phyloP scores from a whole-genome alignment of 2,888 invertebrate species.

The Caenorhabditis japonica region DNA sequence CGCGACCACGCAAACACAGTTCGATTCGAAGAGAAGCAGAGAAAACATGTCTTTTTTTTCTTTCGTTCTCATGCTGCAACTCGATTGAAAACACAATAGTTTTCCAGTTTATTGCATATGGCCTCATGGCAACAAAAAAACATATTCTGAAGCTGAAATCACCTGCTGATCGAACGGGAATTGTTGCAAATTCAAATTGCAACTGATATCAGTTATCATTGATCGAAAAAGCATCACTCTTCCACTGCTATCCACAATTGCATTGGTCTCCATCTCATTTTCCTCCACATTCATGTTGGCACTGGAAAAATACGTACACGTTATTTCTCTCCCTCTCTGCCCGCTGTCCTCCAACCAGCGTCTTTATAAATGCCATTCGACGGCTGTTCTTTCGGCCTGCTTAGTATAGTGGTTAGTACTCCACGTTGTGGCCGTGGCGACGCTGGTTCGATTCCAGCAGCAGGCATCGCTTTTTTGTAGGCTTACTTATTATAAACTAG shows the following conservation, averaged over 20 bases:
- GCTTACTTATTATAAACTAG: constrained; percentile 73
- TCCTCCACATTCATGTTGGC: constrained; percentile 76
- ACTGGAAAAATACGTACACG: constrained; percentile 54
- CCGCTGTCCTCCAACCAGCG: neutral
- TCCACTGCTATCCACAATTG: constrained; percentile 69
- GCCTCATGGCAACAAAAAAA: too few relatives aligned
- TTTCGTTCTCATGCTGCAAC: too few relatives aligned
- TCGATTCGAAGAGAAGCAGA: too few relatives aligned
- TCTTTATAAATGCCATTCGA: constrained; percentile 8
- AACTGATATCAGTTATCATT: constrained; percentile 74
- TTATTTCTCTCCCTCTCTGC: neutral
- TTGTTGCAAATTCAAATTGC: constrained; percentile 69
- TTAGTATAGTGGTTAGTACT: constrained; percentile 75
- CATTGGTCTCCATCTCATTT: constrained; percentile 76
- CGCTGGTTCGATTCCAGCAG: constrained; percentile 71
- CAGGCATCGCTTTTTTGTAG: constrained; percentile 45
- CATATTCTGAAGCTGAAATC: neutral
- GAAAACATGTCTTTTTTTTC: too few relatives aligned
- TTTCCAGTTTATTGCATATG: too few relatives aligned
- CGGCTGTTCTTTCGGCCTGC: constrained; percentile 40
- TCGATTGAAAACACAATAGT: too few relatives aligned
- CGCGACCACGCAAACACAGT: too few relatives aligned
- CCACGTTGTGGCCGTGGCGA: constrained; percentile 75
- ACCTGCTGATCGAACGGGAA: constrained; percentile 74
- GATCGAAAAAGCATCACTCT: constrained; percentile 70